Evolutionary conservation across 2,888 invertebrate species (phyloP).

Genomic region (Lasius fuliginosus): DNA sequence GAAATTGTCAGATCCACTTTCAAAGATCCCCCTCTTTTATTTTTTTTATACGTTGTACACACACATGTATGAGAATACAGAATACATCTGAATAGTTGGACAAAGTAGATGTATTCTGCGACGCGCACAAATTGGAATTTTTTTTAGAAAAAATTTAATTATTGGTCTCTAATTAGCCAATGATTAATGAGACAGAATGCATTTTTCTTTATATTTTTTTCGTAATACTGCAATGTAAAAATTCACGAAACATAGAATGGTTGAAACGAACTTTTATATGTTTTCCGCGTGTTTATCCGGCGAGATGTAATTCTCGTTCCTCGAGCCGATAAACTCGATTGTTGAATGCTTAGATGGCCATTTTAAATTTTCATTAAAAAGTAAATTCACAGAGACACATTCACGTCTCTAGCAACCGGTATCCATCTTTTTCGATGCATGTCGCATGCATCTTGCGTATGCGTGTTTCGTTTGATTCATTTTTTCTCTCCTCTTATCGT

Average conservation of each 20-base stretch:
- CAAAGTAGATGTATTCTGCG: conserved; percentile 13
- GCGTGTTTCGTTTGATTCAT: conserved; percentile 5
- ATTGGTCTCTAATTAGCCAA: not conserved
- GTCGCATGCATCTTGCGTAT: not conserved
- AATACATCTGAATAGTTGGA: conserved; percentile 30
- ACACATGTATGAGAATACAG: not conserved
- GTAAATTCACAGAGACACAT: not conserved
- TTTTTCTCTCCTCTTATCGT: not conserved
- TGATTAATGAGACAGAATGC: not conserved
- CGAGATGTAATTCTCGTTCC: not conserved
- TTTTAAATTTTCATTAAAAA: not conserved
- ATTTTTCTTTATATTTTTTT: conserved; percentile 1
- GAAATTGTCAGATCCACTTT: not conserved
- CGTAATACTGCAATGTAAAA: not conserved
- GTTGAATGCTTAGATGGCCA: not conserved
- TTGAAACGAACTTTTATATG: not conserved
- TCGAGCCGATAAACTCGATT: conserved; percentile 1
- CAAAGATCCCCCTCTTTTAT: not conserved
- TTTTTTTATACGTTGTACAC: not conserved
- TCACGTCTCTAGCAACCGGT: not conserved
- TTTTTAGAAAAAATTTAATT: conserved; percentile 7
- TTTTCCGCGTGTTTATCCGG: not conserved
- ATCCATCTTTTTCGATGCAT: conserved; percentile 9
- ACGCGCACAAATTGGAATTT: not conserved
- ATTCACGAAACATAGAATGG: not conserved